Evolutionary conservation across 2,113 vertebrate species (phyloP).

Genomic region (Hyaena hyaena): DNA sequence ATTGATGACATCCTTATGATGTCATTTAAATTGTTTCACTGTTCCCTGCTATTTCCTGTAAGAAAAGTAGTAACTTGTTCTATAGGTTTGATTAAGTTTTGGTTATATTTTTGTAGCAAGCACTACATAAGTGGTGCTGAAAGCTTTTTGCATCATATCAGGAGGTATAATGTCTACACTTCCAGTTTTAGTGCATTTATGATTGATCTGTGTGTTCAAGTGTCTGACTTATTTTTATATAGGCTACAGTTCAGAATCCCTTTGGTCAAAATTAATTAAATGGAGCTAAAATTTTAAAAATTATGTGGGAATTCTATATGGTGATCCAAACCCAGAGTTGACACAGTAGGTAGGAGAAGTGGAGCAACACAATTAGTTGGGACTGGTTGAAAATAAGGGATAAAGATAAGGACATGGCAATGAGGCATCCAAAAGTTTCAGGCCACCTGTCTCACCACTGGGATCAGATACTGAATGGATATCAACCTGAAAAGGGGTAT

Average conservation of each 20-base stretch:
- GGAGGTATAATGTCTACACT: background rate
- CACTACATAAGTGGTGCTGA: background rate
- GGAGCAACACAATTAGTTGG: background rate
- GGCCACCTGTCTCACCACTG: background rate
- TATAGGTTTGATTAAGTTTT: background rate
- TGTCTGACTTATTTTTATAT: background rate
- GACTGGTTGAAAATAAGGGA: background rate
- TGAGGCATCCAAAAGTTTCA: background rate
- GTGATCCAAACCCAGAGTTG: background rate
- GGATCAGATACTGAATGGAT: background rate
- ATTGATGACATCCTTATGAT: background rate
- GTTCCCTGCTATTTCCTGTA: background rate
- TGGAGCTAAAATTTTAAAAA: background rate
- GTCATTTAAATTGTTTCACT: background rate
- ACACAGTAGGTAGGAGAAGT: background rate
- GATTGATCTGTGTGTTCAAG: background rate
- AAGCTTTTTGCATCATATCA: background rate
- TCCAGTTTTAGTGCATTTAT: background rate
- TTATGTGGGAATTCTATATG: background rate
- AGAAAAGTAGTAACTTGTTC: background rate
- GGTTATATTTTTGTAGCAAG: background rate
- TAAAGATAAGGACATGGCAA: background rate
- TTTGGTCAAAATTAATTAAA: slow-evolving; percentile 12
- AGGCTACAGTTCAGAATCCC: background rate
- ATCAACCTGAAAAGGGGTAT: no score